Evolutionary conservation across 2,113 vertebrate species (phyloP).

Genomic region (Centrocercus urophasianus): DNA sequence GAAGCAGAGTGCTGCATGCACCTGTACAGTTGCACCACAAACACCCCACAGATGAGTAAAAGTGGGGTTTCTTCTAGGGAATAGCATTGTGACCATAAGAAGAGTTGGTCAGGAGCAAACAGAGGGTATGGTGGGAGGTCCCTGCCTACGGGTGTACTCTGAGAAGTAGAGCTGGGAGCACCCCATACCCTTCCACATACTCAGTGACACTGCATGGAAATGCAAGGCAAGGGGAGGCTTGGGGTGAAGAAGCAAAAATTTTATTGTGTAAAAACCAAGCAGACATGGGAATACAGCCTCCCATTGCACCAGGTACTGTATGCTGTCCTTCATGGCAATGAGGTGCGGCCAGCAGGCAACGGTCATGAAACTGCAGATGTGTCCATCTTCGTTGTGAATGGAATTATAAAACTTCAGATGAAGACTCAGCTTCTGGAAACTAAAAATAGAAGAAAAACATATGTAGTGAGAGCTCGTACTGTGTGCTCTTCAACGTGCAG

Average conservation of each 20-base stretch:
- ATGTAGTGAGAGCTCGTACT: too few species aligned
- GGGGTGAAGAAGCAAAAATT: conserved; percentile 37
- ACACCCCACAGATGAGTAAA: not conserved
- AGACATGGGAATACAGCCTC: not conserved
- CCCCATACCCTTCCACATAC: fast-evolving
- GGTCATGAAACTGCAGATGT: fast-evolving
- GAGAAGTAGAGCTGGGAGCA: not conserved
- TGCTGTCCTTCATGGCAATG: not conserved
- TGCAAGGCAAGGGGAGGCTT: not conserved
- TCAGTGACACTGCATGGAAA: not conserved
- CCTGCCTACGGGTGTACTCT: not conserved
- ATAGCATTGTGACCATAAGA: not conserved
- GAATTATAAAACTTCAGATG: not conserved
- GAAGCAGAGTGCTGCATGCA: not conserved
- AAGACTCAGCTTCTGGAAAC: not conserved
- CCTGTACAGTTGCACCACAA: not conserved
- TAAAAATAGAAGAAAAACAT: too few species aligned
- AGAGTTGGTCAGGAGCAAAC: not conserved
- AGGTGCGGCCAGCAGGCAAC: not conserved
- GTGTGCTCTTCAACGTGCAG: not conserved
- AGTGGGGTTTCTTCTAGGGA: not conserved
- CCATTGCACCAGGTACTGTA: fast-evolving
- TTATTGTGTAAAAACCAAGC: conserved; percentile 71
- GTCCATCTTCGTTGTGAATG: not conserved
- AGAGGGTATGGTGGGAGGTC: not conserved